phyloP scores from a whole-genome alignment of 1,140 invertebrate species.

The Ips typographus region DNA sequence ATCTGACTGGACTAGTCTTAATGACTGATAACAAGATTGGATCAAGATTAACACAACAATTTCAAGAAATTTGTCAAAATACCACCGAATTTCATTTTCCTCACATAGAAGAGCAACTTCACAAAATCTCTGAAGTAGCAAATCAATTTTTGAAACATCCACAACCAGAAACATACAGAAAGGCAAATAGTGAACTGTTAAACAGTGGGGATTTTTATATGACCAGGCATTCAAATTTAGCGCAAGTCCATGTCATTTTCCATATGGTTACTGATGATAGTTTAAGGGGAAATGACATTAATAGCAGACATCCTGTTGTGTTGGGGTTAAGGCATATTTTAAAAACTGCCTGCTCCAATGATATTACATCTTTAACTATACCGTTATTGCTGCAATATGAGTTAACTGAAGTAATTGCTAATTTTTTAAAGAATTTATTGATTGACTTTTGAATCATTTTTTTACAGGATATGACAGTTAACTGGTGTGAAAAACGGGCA shows the following conservation, averaged over 20 bases:
- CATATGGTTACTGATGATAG: slow-evolving; percentile 88
- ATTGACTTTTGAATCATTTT: not conserved
- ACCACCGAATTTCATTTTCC: slow-evolving; percentile 90
- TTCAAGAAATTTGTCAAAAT: slow-evolving; percentile 63
- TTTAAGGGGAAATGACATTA: slow-evolving; percentile 77
- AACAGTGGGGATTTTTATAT: slow-evolving; percentile 92
- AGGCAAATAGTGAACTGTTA: slow-evolving; percentile 57
- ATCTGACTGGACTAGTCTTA: slow-evolving; percentile 84
- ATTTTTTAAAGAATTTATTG: not conserved
- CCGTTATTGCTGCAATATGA: slow-evolving; percentile 90
- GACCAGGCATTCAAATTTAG: slow-evolving; percentile 93
- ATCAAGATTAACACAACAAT: slow-evolving; percentile 70
- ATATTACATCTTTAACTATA: slow-evolving; percentile 90
- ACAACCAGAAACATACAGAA: slow-evolving; percentile 39
- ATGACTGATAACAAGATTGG: slow-evolving; percentile 78
- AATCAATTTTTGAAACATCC: slow-evolving; percentile 42
- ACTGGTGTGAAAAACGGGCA: slow-evolving; percentile 93
- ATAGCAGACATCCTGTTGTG: slow-evolving; percentile 94
- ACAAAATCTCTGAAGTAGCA: slow-evolving; percentile 59
- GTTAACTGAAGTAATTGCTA: slow-evolving; percentile 80
- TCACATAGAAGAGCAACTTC: slow-evolving; percentile 81
- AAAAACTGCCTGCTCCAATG: slow-evolving; percentile 90
- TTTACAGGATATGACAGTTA: slow-evolving; percentile 88
- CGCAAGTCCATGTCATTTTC: slow-evolving; percentile 92
- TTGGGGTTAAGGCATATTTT: slow-evolving; percentile 92